A percentile compares a stretch with the other conserved stretches of the same genome.
These are phyloP conservation scores for Paratrypauchen microcephalus DNA, from an alignment of 2,797 vertebrate genomes.

Conservation along the genomic window DNA sequence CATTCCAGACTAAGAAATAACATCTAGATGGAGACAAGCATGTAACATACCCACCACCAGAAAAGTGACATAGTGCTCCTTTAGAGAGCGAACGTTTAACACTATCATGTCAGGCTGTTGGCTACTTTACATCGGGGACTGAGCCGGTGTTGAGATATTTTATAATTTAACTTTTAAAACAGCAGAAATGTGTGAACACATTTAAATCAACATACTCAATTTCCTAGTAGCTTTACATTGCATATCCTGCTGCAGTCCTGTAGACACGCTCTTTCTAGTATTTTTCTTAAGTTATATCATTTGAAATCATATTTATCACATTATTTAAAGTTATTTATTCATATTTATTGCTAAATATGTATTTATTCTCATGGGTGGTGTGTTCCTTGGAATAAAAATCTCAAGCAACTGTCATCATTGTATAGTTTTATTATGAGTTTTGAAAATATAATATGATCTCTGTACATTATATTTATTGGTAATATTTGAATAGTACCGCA, in stretches of 20 bases:
- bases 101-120: background rate
- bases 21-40: too few species aligned
- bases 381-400: constrained; percentile 7
- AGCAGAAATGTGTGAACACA: too few species aligned
- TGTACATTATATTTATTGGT: constrained; percentile 64
- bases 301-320: constrained; percentile 41
- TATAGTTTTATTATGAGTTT: constrained; percentile 62
- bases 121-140: background rate
- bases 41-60: too few species aligned
- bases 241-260: background rate
- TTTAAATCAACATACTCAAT: too few species aligned
- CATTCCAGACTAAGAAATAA: too few species aligned
- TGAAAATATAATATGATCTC: constrained; percentile 80
- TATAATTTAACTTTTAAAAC: too few species aligned
- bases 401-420: background rate
- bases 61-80: too few species aligned
- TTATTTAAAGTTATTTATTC: constrained; percentile 52
- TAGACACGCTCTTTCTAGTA: background rate
- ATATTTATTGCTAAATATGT: constrained; percentile 51
- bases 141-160: too few species aligned
- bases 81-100: background rate
- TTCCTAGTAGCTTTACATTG: too few species aligned
- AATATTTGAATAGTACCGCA: constrained; percentile 19
- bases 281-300: background rate
- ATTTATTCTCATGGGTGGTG: background rate